phyloP scores from a whole-genome alignment of 2,888 invertebrate species.

The Brachyopa scutellaris region DNA sequence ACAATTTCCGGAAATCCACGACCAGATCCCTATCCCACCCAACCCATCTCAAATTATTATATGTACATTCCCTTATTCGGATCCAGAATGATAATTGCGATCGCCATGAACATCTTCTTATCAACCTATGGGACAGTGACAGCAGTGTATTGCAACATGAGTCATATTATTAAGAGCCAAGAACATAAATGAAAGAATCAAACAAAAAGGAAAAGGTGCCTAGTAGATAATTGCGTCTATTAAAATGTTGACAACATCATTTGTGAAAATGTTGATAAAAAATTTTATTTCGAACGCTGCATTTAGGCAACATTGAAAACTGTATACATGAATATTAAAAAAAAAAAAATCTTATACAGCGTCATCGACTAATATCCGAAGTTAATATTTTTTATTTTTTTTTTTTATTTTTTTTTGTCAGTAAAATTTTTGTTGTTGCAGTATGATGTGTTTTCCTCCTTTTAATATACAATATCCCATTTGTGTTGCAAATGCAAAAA shows the following conservation, averaged over 20 bases:
- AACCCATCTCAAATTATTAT: too few species aligned
- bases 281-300: background rate
- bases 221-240: background rate
- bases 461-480: slow-evolving; percentile 16
- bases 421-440: background rate
- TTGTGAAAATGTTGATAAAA: slow-evolving; percentile 4
- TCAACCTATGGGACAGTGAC: background rate
- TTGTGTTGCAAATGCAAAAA: slow-evolving; percentile 40
- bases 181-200: too few species aligned
- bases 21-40: too few species aligned
- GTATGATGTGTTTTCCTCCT: background rate
- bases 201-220: background rate
- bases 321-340: too few species aligned
- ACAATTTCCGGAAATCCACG: too few species aligned
- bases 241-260: slow-evolving; percentile 12
- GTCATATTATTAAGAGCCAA: background rate
- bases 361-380: background rate
- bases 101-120: background rate
- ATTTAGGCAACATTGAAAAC: background rate
- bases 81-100: background rate
- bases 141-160: background rate
- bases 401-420: too few species aligned
- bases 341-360: too few species aligned
- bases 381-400: background rate
- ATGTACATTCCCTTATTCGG: too few species aligned